Evolutionary conservation across 2,888 invertebrate species (phyloP).

Genomic region (Coelinius sp.): DNA sequence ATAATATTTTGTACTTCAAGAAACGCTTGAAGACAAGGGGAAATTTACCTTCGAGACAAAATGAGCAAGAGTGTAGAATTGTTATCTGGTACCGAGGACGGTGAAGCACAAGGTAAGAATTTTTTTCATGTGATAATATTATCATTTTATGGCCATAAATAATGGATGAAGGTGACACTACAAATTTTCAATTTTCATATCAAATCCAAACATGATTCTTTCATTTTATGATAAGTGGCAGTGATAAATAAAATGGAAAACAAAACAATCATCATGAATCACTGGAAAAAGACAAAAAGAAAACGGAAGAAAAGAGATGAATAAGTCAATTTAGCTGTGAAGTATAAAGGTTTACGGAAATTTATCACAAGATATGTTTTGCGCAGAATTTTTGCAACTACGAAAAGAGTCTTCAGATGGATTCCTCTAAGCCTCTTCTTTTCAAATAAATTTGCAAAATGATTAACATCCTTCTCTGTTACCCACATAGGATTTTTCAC

Average conservation of each 20-base stretch:
- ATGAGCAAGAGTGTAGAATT: conserved; percentile 69
- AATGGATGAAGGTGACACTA: not conserved
- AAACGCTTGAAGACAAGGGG: conserved; percentile 60
- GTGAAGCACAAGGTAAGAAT: conserved; percentile 59
- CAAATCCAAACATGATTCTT: not conserved
- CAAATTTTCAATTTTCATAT: not conserved
- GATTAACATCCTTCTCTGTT: too few species aligned
- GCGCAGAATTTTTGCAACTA: too few species aligned
- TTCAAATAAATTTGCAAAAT: too few species aligned
- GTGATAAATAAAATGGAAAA: too few species aligned
- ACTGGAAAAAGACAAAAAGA: too few species aligned
- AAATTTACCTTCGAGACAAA: conserved; percentile 29
- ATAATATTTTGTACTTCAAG: conserved; percentile 59
- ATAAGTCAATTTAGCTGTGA: too few species aligned
- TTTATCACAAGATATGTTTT: too few species aligned
- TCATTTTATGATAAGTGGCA: not conserved
- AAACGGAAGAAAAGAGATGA: too few species aligned
- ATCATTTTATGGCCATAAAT: not conserved
- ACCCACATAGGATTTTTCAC: too few species aligned
- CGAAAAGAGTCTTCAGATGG: too few species aligned
- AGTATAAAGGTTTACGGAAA: too few species aligned
- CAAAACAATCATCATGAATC: not conserved
- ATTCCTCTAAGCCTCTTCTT: too few species aligned
- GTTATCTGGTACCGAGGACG: conserved; percentile 66
- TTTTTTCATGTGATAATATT: not conserved